Evolutionary conservation across 2,113 vertebrate species (phyloP).

Genomic region (Malurus alboscapulatus): DNA sequence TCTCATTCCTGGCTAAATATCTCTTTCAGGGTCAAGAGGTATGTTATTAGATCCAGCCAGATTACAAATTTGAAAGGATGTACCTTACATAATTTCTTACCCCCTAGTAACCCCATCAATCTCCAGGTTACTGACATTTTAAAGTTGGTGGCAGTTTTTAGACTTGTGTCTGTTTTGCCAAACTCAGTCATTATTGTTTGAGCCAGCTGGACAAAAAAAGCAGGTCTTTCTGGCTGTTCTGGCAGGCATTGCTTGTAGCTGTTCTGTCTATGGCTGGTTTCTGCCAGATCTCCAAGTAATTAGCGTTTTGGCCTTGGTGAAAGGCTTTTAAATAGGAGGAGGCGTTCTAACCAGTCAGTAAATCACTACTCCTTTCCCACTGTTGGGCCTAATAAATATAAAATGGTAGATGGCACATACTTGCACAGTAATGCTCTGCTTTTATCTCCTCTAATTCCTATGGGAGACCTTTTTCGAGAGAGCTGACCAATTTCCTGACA

Average conservation of each 20-base stretch:
- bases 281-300: background rate
- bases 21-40: background rate
- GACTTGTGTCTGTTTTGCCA: background rate
- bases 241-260: background rate
- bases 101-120: background rate
- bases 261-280: background rate
- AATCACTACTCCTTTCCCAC: background rate
- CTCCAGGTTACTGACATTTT: background rate
- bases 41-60: background rate
- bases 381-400: background rate
- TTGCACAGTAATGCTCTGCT: background rate
- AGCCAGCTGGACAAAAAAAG: background rate
- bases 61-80: background rate
- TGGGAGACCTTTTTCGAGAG: accelerated
- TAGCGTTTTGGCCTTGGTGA: background rate
- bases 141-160: background rate
- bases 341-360: background rate
- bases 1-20: background rate
- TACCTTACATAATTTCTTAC: background rate
- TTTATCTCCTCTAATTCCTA: background rate
- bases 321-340: background rate
- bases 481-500: background rate
- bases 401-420: background rate
- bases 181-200: background rate
- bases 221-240: background rate